Evolutionary conservation across 1,140 invertebrate genomes (phyloP).

Genomic region (Meloidogyne exigua): DNA sequence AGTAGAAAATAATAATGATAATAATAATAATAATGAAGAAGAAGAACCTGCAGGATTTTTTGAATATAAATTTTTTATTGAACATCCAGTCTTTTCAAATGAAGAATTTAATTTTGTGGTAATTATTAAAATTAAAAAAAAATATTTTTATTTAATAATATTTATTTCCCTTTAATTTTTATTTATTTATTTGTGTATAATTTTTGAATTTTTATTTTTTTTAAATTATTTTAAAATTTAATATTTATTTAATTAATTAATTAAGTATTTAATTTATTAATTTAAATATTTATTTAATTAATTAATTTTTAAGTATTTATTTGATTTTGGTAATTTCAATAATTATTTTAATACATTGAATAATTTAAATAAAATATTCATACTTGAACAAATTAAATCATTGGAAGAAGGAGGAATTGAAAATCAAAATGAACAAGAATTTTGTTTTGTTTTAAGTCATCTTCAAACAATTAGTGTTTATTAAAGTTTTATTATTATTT

Average conservation of each 20-base stretch:
- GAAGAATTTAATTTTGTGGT: neutral
- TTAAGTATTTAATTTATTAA: too few relatives aligned
- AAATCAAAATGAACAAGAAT: neutral
- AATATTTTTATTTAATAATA: neutral
- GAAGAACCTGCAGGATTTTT: neutral
- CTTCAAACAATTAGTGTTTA: neutral
- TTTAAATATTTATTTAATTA: neutral
- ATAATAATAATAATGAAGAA: too few relatives aligned
- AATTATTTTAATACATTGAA: neutral
- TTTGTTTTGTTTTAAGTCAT: neutral
- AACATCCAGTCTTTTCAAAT: neutral
- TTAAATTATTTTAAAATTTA: too few relatives aligned
- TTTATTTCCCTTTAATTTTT: too few relatives aligned
- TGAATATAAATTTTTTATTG: neutral
- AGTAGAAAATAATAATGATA: neutral
- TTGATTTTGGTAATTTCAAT: neutral
- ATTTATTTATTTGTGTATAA: too few relatives aligned
- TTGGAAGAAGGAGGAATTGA: neutral
- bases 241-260: too few relatives aligned
- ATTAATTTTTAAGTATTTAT: neutral
- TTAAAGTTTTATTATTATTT: too few relatives aligned
- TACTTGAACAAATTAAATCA: neutral
- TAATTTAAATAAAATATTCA: neutral
- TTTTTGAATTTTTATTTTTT: too few relatives aligned
- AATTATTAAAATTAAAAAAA: neutral